These are phyloP conservation scores for Myiozetetes cayanensis DNA, from an alignment of 2,113 vertebrate species.

Conservation along the genomic window DNA sequence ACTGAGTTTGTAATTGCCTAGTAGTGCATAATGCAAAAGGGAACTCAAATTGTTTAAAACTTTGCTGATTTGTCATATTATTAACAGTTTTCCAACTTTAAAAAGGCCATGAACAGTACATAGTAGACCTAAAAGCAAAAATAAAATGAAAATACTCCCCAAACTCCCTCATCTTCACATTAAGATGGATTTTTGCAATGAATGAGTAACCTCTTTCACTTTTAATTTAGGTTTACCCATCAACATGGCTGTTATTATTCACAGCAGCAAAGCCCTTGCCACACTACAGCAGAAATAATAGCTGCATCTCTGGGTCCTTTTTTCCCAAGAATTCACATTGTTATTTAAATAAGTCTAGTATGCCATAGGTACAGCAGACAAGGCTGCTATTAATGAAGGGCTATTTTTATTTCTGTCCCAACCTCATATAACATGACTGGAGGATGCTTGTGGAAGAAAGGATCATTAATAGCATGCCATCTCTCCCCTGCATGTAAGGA, in stretches of 20 bases:
- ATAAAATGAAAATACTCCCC: background rate
- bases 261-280: background rate
- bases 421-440: background rate
- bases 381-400: background rate
- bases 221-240: conserved; percentile 45
- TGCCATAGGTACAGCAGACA: background rate
- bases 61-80: background rate
- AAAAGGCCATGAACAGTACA: background rate
- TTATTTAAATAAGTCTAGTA: conserved; percentile 18
- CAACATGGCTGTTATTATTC: conserved; percentile 43
- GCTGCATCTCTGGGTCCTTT: background rate
- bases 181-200: conserved; percentile 17
- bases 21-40: background rate
- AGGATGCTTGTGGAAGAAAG: conserved; percentile 1
- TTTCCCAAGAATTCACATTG: background rate
- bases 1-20: background rate
- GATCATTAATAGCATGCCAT: background rate
- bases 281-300: conserved; percentile 18
- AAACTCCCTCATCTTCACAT: background rate
- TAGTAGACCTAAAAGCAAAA: background rate
- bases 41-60: background rate
- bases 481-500: background rate
- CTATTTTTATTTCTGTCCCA: conserved; percentile 33
- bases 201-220: conserved; percentile 46
- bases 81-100: background rate